A percentile compares a stretch with the other conserved stretches of the same genome.
These are phyloP conservation scores for Zaprionus inermis DNA, from an alignment of 1,140 invertebrate genomes.

Conservation along the genomic window DNA sequence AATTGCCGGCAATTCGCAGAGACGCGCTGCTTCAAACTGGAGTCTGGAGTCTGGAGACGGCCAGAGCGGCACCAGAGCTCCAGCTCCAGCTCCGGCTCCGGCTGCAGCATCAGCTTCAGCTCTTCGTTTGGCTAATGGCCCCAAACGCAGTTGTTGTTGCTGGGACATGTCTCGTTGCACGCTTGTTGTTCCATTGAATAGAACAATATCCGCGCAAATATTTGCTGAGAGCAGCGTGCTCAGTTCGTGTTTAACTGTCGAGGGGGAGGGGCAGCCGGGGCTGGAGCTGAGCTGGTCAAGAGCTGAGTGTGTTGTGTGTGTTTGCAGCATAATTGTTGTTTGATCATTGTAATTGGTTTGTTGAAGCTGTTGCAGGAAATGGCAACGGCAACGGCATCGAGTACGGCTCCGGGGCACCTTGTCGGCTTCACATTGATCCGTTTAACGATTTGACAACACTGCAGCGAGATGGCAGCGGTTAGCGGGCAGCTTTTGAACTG, in stretches of 20 bases:
- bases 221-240: slow-evolving; percentile 71
- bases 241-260: slow-evolving; percentile 63
- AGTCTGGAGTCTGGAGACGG: slow-evolving; percentile 12
- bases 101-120: slow-evolving; percentile 2
- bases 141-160: slow-evolving; percentile 36
- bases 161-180: slow-evolving; percentile 44
- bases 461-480: slow-evolving; percentile 14
- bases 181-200: slow-evolving; percentile 75
- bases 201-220: slow-evolving; percentile 82
- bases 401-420: slow-evolving; percentile 18
- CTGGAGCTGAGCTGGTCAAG: slow-evolving; percentile 46
- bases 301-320: slow-evolving; percentile 17
- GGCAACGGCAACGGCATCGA: slow-evolving; percentile 62
- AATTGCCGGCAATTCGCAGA: slow-evolving; percentile 81
- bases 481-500: not conserved
- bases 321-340: slow-evolving; percentile 76
- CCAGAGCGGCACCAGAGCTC: not conserved
- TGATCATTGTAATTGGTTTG: slow-evolving; percentile 83
- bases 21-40: slow-evolving; percentile 59
- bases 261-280: not conserved
- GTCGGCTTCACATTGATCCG: slow-evolving; percentile 76
- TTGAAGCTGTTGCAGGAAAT: slow-evolving; percentile 64
- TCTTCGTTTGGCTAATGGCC: slow-evolving; percentile 48
- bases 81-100: slow-evolving; percentile 19
- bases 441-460: slow-evolving; percentile 77